Base-by-base conservation (phyloP, 2,797 vertebrate species). In the Anableps anableps region DNA sequence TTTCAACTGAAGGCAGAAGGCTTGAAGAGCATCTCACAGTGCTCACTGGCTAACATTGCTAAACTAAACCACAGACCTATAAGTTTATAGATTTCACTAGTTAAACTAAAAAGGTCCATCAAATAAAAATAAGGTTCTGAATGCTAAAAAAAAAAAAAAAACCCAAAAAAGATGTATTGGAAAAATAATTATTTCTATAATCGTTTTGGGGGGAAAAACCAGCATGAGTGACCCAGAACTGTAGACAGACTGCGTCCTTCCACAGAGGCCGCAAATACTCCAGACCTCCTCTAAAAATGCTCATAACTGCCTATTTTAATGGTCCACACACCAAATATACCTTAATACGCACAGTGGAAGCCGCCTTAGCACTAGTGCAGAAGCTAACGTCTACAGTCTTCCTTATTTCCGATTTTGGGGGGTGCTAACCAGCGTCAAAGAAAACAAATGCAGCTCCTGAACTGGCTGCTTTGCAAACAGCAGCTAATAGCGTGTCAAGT, bases 1-100 rank as follows among this genome's bases (percentile, higher is more conserved):
- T 74, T 88, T 88, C 77, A 74, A 77, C 76, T 77, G 5, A n/a
- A 73, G 76, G 74, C 51, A 68, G 75, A 76, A 78, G 55, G 36
- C 13, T 77, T 66, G 71, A 7, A 68, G 21, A 75, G 81, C 53
- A 29, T 84, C 78, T 86, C 75, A 21, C 51, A 7, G 21, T 5
- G 7, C 21, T 53, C 10, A 17, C 62, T 38, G 21, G 36, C 62
- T 31, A 66, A 64, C 38, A 51, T 58, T 51, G n/a, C 64, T 17
- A 74, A 73, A 73, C 48, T 31, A 26, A 55, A 55, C 19, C 36
- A 26, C 31, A 10, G 60, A 41, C 13, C 34, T 68, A 36, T 64
- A 21, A 36, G 19, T 5, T 0, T 2, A 29, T 6, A 60, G 58
- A 60, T 14, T 16, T 36, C 31, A 64, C 60, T 36, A 17, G 21